Base-by-base conservation (phyloP, 2,888 invertebrate species). In the Hyposoter didymator region DNA sequence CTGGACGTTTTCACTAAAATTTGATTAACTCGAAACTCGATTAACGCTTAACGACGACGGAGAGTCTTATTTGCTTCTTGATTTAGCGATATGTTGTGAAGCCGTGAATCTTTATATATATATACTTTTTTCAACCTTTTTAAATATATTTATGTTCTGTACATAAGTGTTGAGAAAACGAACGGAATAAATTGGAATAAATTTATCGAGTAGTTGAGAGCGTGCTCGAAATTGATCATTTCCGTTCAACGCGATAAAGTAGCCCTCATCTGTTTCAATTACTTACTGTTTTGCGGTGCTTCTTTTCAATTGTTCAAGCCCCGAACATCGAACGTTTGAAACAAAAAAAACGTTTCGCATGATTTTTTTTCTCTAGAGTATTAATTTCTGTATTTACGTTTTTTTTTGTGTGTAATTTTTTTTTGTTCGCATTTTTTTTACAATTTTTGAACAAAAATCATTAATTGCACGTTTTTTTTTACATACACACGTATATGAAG, bases 81-180 rank as follows among this genome's bases (percentile, higher is more conserved):
- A 78, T 75, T 67, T 45, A 84, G 67, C 84, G 84, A 84, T 85
- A 82, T 85, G 78, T 84, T 45, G 82, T 66, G 28, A 81, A 85
- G 82, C 74, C 74, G 69, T 55, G 52, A 32, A 12, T 72, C 28
- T 39, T 28, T 84, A 76, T 47, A 12, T 19, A 76, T 8, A 64
- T 62, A 47, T 62, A 45, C 28, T 45, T 47, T 69, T 69, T 39
- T 22, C 22, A 19, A 35, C 22, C 32, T 6, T 0, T 49, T 32
- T 39, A 39, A 1, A 39, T 39, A n/a, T 52, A 19, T 52, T 49
- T 49, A 22, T 64, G 17, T 64, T 64, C 64, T 35, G 64, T 45
- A 45, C 45, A 69, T 22, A 28, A 45, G 45, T 45, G 45, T 17
- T 69, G 22, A 28, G 22, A 28, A 69, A 47, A 69, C n/a, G 39